Conservation (phyloP, 2,888 invertebrate genomes). For the Copidosoma aretas region DNA sequence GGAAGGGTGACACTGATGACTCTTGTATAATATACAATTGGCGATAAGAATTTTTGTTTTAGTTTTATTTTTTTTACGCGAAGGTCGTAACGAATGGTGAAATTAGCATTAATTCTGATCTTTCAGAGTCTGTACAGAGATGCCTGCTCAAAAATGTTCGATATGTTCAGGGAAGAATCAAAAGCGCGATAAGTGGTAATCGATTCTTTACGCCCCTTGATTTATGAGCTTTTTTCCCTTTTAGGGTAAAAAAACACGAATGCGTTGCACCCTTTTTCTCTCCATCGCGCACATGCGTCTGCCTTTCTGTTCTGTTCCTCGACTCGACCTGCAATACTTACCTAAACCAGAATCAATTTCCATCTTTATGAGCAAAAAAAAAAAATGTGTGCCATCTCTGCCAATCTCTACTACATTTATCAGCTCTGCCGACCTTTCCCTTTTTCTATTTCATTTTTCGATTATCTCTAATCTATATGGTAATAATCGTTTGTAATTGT, state of each 20-base stretch:
- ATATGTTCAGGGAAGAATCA: too few relatives aligned
- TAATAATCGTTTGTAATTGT: too few relatives aligned
- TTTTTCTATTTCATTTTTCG: not conserved
- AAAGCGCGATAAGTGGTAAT: conserved; percentile 59
- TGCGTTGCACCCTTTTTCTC: not conserved
- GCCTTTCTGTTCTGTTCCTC: conserved; percentile 40
- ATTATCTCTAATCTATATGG: not conserved
- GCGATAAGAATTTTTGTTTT: too few relatives aligned
- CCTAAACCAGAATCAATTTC: conserved; percentile 46
- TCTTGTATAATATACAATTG: too few relatives aligned
- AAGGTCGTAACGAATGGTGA: too few relatives aligned
- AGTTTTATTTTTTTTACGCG: too few relatives aligned
- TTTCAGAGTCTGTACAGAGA: too few relatives aligned
- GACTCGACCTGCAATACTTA: conserved; percentile 1
- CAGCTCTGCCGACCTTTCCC: not conserved
- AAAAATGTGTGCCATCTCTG: conserved; percentile 8
- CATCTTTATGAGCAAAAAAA: conserved; percentile 54
- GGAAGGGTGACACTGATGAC: too few relatives aligned
- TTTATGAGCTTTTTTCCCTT: conserved; percentile 51
- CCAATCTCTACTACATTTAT: not conserved
- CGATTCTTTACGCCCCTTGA: conserved; percentile 60
- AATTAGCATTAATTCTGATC: too few relatives aligned
- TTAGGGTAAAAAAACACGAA: too few relatives aligned
- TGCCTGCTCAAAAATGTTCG: too few relatives aligned
- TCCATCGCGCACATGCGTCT: conserved; percentile 45